Evolutionary conservation across 2,888 invertebrate species (phyloP), one percentile per base, ranked within the genome.

Genomic region (Aleiodes leptofemur): DNA sequence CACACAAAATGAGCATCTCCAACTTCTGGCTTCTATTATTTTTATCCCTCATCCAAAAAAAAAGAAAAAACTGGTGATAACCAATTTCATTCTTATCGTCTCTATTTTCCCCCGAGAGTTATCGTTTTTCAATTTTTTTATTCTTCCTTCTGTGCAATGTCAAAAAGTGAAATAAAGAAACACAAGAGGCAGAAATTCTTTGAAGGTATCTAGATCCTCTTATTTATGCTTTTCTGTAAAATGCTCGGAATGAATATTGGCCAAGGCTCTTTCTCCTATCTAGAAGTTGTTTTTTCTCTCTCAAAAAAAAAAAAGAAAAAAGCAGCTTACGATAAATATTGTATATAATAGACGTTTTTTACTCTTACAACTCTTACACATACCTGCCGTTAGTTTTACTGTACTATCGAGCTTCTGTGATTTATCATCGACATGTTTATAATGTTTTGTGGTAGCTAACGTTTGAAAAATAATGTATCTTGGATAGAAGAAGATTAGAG

Each of bases 401-500:
- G 16, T 55, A 72, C 75, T 70, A 79, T 81, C 80, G 79, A 79
- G 82, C 78, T 48, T 53, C 66, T 77, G 70, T 75, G 84, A 85
- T 86, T 86, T 86, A 86, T 85, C 82, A 80, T 70, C 79, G 83
- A 82, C 84, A 83, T 85, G 81, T 85, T 85, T 84, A 85, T 84
- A 85, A 85, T 83, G 79, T 79, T 69, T 71, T 23, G 23, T 23
- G 23, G 34, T 48, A 66, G 68, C 34, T 31, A 68, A 61, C 71
- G 74, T 79, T 74, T 71, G 73, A 73, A 66, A 73, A 75, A 78
- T 78, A 76, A 78, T 76, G 77, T 78, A 74, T 79, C 76, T 80
- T 73, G 29, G 31, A 50, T 56, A 34, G 23, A 56, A 34, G 23
- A 56, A 23, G 56, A 56, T 43, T 69, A 29, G 57, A 4, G 23